Evolutionary conservation across 2,797 vertebrate species (phyloP).

Genomic region (Acanthopagrus latus): DNA sequence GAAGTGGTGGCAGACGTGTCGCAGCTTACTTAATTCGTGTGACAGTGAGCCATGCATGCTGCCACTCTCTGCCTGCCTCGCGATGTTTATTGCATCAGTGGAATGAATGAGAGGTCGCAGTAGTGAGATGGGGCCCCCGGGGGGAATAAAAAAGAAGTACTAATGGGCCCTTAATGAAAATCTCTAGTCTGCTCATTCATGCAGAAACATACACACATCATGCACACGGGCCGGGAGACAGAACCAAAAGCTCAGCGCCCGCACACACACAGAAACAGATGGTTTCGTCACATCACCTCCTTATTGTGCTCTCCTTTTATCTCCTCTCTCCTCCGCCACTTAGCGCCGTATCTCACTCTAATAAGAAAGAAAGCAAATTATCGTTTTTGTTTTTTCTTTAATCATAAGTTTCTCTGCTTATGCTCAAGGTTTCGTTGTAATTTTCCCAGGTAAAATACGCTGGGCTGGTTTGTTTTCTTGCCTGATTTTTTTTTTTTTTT

Average conservation of each 20-base stretch:
- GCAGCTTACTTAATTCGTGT: slow-evolving; percentile 31
- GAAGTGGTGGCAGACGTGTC: slow-evolving; percentile 19
- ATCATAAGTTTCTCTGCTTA: slow-evolving; percentile 36
- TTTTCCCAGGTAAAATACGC: slow-evolving; percentile 31
- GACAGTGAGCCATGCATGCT: slow-evolving; percentile 37
- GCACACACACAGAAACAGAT: slow-evolving; percentile 46
- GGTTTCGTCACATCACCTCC: slow-evolving; percentile 54
- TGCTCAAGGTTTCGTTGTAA: slow-evolving; percentile 2
- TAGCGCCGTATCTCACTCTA: slow-evolving; percentile 29
- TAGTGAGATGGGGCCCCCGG: slow-evolving; percentile 39
- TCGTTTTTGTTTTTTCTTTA: slow-evolving; percentile 2
- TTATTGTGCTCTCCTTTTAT: slow-evolving; percentile 45
- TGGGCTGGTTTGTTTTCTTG: slow-evolving; percentile 35
- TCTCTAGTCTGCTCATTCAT: slow-evolving; percentile 73
- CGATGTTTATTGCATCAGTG: slow-evolving; percentile 59
- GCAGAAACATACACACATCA: slow-evolving; percentile 56
- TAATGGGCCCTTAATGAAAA: slow-evolving; percentile 78
- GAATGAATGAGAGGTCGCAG: slow-evolving; percentile 49
- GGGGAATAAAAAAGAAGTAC: slow-evolving; percentile 45
- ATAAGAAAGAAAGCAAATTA: slow-evolving; percentile 49
- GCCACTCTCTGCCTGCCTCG: slow-evolving; percentile 38
- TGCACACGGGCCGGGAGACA: slow-evolving; percentile 15
- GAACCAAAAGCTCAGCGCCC: slow-evolving; percentile 5
- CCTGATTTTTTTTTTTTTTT: slow-evolving; percentile 13
- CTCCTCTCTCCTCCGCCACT: slow-evolving; percentile 21